These are phyloP conservation scores for Passer domesticus DNA, from an alignment of 2,113 vertebrate genomes.

Conservation along the genomic window DNA sequence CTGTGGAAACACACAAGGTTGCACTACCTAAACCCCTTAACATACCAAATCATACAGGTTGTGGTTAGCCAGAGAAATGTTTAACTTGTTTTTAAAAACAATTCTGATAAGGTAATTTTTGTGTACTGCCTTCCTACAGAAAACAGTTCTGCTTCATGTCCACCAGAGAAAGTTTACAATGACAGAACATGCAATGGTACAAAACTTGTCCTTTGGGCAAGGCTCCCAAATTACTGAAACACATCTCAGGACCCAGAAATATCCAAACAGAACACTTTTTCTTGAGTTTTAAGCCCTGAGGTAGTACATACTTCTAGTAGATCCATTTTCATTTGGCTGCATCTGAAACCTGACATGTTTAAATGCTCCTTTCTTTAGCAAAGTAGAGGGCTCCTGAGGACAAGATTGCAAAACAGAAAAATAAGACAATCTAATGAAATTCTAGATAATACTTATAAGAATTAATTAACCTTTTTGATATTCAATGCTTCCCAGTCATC, in stretches of 20 bases:
- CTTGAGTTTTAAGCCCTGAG: background rate
- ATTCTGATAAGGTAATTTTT: background rate
- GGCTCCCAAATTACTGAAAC: background rate
- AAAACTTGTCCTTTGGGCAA: background rate
- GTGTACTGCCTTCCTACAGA: background rate
- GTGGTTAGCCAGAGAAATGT: background rate
- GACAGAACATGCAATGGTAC: background rate
- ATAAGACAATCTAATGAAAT: background rate
- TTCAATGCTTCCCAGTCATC: background rate
- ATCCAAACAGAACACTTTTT: background rate
- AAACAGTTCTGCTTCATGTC: background rate
- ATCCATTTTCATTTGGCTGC: background rate
- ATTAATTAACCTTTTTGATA: background rate
- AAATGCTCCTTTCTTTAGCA: background rate
- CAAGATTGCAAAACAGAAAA: background rate
- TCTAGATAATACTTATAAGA: background rate
- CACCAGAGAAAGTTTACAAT: background rate
- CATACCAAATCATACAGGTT: background rate
- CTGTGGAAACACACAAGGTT: background rate
- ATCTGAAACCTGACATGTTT: background rate
- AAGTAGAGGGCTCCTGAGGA: background rate
- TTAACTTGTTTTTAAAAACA: background rate
- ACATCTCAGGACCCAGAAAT: background rate
- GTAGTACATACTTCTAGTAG: background rate
- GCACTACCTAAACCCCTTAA: background rate